Conservation (phyloP, 2,797 vertebrate genomes). For the Onychomys torridus region DNA sequence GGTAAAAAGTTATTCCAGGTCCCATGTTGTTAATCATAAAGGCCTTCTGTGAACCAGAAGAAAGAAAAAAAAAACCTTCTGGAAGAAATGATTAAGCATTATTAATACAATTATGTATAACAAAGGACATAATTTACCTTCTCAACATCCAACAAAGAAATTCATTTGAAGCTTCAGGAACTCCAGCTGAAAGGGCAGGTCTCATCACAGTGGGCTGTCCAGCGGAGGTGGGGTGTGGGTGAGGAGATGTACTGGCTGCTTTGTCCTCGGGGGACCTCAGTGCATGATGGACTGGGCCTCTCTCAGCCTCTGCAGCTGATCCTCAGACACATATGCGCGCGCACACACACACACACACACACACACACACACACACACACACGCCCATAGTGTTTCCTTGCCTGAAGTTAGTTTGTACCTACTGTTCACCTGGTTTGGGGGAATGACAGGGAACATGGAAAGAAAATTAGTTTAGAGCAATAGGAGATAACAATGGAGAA, state of each 20-base stretch:
- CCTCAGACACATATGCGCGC: background rate
- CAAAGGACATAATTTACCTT: constrained; percentile 84
- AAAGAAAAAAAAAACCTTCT: constrained; percentile 36
- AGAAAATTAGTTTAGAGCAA: background rate
- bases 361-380: background rate
- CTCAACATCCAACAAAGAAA: constrained; percentile 76
- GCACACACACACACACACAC: background rate
- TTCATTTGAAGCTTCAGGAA: constrained; percentile 80
- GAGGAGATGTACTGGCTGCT: background rate
- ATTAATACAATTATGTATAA: constrained; percentile 82
- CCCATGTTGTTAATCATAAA: constrained; percentile 66
- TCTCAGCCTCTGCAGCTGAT: background rate
- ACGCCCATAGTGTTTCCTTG: background rate
- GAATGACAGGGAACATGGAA: background rate
- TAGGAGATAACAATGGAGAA: background rate
- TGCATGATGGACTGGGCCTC: background rate
- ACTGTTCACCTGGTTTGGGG: background rate
- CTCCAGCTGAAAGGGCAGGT: constrained; percentile 69
- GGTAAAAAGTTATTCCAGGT: constrained; percentile 62
- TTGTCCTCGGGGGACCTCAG: constrained; percentile 22
- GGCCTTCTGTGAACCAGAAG: constrained; percentile 60
- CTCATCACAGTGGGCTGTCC: constrained; percentile 16
- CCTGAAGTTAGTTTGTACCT: background rate
- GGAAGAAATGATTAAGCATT: constrained; percentile 83
- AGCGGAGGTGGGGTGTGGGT: background rate